These are phyloP conservation scores for Aphelenchoides fujianensis DNA, from an alignment of 1,140 invertebrate species.

Conservation along the genomic window DNA sequence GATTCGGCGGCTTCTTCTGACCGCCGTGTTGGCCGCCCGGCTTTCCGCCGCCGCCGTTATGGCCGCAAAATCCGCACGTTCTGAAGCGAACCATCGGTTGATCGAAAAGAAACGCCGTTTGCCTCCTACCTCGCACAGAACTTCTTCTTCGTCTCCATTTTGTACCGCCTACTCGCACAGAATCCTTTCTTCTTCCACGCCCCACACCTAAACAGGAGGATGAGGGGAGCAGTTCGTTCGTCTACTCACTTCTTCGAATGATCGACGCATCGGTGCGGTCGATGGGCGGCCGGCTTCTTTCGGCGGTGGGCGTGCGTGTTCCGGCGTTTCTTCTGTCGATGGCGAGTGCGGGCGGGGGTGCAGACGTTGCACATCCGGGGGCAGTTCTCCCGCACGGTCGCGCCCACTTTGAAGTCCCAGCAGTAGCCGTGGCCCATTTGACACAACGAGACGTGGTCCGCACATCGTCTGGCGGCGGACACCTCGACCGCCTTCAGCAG, in stretches of 20 bases:
- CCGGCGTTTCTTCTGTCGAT: neutral
- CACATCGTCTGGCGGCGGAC: neutral
- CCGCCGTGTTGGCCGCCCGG: no score
- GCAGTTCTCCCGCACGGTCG: neutral
- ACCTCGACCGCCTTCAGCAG: no score
- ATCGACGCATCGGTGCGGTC: neutral
- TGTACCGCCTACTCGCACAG: neutral
- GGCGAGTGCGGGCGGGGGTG: neutral
- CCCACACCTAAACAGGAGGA: neutral
- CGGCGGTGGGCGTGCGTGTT: neutral
- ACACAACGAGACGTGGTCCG: neutral
- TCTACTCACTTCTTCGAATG: neutral
- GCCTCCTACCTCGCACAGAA: neutral
- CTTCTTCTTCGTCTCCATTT: neutral
- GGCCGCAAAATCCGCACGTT: no score
- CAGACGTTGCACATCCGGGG: neutral
- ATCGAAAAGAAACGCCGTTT: no score
- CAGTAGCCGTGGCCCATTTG: neutral
- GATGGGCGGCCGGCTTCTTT: neutral
- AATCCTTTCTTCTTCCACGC: neutral
- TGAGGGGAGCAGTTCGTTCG: neutral
- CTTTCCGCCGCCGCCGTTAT: no score
- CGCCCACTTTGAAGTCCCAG: neutral
- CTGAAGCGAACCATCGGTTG: no score
- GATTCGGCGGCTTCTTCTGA: neutral